Evolutionary conservation across 2,113 vertebrate genomes (phyloP).

Genomic region (Tor tambroides): DNA sequence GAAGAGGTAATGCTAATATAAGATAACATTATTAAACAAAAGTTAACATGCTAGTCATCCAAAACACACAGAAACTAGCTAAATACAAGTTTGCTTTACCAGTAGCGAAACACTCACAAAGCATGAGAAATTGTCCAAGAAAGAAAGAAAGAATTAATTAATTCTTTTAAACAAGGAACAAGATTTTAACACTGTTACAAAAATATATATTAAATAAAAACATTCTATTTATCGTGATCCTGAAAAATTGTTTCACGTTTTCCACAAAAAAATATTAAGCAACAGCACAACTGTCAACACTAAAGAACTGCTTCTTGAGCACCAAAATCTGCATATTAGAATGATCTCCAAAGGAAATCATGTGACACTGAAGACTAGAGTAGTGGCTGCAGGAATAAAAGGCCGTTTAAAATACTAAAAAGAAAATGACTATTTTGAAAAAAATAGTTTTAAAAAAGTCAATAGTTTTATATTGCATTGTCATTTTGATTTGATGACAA

Average conservation of each 20-base stretch:
- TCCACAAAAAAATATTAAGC: not conserved
- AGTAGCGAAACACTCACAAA: not conserved
- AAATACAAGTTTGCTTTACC: not conserved
- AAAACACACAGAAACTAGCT: not conserved
- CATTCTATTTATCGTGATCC: too few relatives aligned
- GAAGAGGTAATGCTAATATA: not conserved
- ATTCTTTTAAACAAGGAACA: too few relatives aligned
- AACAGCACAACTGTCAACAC: not conserved
- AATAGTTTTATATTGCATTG: too few relatives aligned
- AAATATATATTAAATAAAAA: too few relatives aligned
- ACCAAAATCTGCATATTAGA: not conserved
- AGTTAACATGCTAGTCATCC: not conserved
- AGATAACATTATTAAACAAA: not conserved
- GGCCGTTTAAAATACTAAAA: too few relatives aligned
- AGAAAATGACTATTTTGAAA: too few relatives aligned
- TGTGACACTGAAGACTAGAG: not conserved
- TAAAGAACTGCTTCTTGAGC: not conserved
- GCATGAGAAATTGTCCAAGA: not conserved
- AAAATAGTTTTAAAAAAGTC: too few relatives aligned
- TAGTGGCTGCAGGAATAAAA: too few relatives aligned
- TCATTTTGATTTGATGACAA: too few relatives aligned
- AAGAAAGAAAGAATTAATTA: too few relatives aligned
- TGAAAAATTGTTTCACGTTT: not conserved
- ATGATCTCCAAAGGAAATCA: not conserved
- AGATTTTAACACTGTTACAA: too few relatives aligned